Percentiles rank a stretch among this genome's conserved stretches.
Conservation (phyloP, 2,113 vertebrate genomes). For the Suncus etruscus region DNA sequence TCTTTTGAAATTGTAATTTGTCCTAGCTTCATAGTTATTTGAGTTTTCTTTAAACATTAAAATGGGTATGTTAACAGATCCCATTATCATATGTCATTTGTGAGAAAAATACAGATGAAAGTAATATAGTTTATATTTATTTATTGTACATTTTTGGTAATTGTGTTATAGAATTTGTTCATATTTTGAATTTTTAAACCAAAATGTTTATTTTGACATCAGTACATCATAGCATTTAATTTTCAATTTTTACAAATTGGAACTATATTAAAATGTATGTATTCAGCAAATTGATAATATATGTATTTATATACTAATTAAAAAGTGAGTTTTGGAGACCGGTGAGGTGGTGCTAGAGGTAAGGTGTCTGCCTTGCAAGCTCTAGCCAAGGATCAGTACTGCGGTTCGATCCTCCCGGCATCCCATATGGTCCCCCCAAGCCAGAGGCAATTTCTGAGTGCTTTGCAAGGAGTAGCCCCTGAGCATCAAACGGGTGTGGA, state of each 20-base stretch:
- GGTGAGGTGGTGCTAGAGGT: too few species aligned
- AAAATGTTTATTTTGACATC: too few species aligned
- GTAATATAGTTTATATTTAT: neutral
- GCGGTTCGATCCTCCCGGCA: too few species aligned
- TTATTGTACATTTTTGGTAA: neutral
- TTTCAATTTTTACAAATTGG: neutral
- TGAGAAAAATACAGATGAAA: neutral
- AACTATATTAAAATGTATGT: neutral
- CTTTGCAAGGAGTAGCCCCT: too few species aligned
- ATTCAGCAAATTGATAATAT: neutral
- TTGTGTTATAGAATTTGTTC: too few species aligned
- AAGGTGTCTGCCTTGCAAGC: too few species aligned
- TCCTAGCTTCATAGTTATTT: conserved; percentile 17
- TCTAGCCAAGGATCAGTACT: too few species aligned
- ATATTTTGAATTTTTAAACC: too few species aligned
- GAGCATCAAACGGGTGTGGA: too few species aligned
- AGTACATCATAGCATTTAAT: neutral
- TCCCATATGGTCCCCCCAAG: too few species aligned
- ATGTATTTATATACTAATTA: neutral
- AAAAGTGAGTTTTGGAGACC: too few species aligned
- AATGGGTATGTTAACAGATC: neutral
- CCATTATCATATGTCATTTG: neutral
- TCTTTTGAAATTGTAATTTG: conserved; percentile 36
- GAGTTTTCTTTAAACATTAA: conserved; percentile 17
- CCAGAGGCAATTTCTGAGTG: too few species aligned